Evolutionary conservation across 1,140 invertebrate species (phyloP), one percentile per base, ranked within the genome.

Genomic region (Diachasma alloeum): DNA sequence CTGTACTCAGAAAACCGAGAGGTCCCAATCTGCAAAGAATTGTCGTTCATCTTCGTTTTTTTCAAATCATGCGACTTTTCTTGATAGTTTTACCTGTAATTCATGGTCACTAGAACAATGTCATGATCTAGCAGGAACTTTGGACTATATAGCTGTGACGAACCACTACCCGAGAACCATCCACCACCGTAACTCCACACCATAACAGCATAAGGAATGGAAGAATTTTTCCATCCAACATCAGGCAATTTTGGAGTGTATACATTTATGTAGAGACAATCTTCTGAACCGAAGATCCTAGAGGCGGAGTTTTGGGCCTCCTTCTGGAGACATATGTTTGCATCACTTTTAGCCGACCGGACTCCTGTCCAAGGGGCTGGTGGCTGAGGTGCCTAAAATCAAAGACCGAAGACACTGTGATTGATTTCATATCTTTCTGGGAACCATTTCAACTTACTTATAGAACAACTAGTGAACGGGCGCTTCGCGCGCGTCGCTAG

Each of bases 261-360:
- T 9, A 97, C 94, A 83, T 97, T 97, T 0, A 97, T 86, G 81
- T 95, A 96, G 0, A 97, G 90, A 79, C 96, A 97, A 86, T 97
- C 96, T 87, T 97, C 95, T 13, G 69, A 78, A 37, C 63, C 70
- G 36, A 26, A 4, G 0, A 13, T 31, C 22, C 19, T 63, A 0
- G 24, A 92, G 89, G 66, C 93, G 66, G 93, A 88, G 88, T 0
- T 91, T 89, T 81, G 93, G 94, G 6, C 93, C 92, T 85, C 94
- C 94, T 10, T 89, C 83, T 96, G 95, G 22, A 92, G 92, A 81
- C 95, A 96, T 17, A 93, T 90, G 0, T 92, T 87, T 0, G 93
- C 91, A 78, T 92, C 92, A 66, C 91, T 82, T 0, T 92, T 91
- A 0, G 92, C 94, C 44, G 93, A 87, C 0, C 91, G 82, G 1